phyloP scores from a whole-genome alignment of 1,140 invertebrate genomes.

The Lordiphosa stackelbergi region DNA sequence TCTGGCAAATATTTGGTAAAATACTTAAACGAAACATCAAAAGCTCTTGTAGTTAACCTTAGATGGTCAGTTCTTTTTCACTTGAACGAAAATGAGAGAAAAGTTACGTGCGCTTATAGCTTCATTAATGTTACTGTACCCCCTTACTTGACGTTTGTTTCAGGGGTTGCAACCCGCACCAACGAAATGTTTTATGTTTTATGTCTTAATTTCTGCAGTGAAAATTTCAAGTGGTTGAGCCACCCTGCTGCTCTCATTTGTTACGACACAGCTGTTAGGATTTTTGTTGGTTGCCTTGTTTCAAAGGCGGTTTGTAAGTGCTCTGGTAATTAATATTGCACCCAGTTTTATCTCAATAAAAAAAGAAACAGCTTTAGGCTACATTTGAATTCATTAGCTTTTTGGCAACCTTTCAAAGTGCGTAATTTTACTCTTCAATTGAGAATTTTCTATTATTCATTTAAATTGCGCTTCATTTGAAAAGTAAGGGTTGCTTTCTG shows the following conservation, averaged over 20 bases:
- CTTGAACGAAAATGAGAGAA: constrained; percentile 45
- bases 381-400: constrained; percentile 64
- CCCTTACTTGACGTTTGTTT: constrained; percentile 5
- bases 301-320: constrained; percentile 55
- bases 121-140: constrained; percentile 42
- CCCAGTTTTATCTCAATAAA: constrained; percentile 33
- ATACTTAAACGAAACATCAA: constrained; percentile 58
- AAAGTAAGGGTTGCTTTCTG: constrained; percentile 25
- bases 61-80: constrained; percentile 60
- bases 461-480: constrained; percentile 45
- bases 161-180: constrained; percentile 37
- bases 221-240: constrained; percentile 67
- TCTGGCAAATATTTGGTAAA: constrained; percentile 63
- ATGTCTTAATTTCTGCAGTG: constrained; percentile 66
- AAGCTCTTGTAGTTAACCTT: constrained; percentile 44
- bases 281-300: constrained; percentile 42
- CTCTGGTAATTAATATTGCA: constrained; percentile 63
- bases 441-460: constrained; percentile 28
- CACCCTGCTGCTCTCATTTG: constrained; percentile 55
- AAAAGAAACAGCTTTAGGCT: constrained; percentile 14
- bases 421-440: constrained; percentile 39
- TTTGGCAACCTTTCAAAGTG: constrained; percentile 12
- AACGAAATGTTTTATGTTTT: constrained; percentile 20
- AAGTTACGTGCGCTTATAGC: constrained; percentile 58
- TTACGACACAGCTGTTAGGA: constrained; percentile 69